Evolutionary conservation across 2,797 vertebrate genomes (phyloP), one percentile per base, ranked within the genome.

Genomic region (Pangasius macronema): DNA sequence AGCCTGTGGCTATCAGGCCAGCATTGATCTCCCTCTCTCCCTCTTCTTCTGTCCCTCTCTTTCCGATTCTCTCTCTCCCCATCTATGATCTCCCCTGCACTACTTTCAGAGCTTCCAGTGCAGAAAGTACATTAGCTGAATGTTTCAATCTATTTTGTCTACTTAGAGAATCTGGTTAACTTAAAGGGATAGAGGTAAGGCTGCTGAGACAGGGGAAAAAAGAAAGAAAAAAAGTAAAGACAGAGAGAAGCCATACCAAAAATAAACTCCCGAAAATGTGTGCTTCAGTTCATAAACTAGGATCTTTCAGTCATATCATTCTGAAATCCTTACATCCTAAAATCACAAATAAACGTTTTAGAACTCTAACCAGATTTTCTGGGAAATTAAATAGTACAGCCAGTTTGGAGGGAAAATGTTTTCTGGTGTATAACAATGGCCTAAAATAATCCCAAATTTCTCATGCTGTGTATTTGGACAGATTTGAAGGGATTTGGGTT

Each of bases 1-100:
- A 91, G 91, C 90, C 89, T 91, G 90, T 91, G 91, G 89, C 91
- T 93, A 93, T 92, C 92, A 92, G 91, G 88, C 87, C 84, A 22
- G 84, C 92, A 93, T 93, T 92, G 93, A 93, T 93, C 92, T 91
- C 85, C 80, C 89, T 80, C 87, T 53, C 77, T 75, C 70, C 30
- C 72, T 53, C 80, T 53, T 77, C 61, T 68, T 86, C 49, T 84
- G 83, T 85, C 83, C 76, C 88, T 89, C 72, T 82, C 67, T 67
- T 59, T 90, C 85, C 55, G 82, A 68, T 42, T 81, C 86, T 76
- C 85, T 53, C 86, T 83, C 86, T 30, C 76, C 46, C 88, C 57
- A 79, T 53, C 80, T 73, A 59, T 83, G 86, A 88, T 88, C 83
- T 89, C 84, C 86, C 83, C 72, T 85, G 82, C 67, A 79, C 88